These are phyloP conservation scores for Eupithecia pulchellata DNA, from an alignment of 2,888 invertebrate species.

Conservation along the genomic window DNA sequence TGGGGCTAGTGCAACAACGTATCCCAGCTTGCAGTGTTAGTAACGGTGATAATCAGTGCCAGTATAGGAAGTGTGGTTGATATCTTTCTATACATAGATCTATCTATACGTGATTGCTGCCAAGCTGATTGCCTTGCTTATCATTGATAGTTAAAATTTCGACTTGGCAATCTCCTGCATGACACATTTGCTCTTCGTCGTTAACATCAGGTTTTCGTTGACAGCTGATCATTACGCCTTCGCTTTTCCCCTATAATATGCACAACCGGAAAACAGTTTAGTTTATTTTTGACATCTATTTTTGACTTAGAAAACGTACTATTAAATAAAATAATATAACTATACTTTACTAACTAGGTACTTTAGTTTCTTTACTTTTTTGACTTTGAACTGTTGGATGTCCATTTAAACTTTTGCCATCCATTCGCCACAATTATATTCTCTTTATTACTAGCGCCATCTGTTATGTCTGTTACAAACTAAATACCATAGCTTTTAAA, in stretches of 20 bases:
- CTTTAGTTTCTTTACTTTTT: too few relatives aligned
- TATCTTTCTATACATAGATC: neutral
- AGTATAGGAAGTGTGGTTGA: neutral
- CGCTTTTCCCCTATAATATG: neutral
- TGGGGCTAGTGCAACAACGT: too few relatives aligned
- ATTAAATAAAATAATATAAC: too few relatives aligned
- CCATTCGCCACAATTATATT: too few relatives aligned
- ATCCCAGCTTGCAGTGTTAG: neutral
- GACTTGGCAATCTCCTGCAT: neutral
- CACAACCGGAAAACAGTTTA: neutral
- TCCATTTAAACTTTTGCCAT: too few relatives aligned
- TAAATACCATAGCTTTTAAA: neutral
- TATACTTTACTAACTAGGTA: too few relatives aligned
- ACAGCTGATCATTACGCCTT: neutral
- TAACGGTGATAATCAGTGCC: neutral
- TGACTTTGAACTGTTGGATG: too few relatives aligned
- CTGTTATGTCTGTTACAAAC: neutral
- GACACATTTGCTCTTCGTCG: neutral
- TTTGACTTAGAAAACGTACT: too few relatives aligned
- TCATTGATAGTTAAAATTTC: neutral
- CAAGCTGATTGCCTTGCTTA: neutral
- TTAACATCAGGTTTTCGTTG: neutral
- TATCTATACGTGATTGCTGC: constrained; percentile 1
- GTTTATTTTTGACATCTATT: too few relatives aligned
- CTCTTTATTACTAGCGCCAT: neutral